Percentiles rank a stretch among this genome's conserved stretches.
phyloP scores from a whole-genome alignment of 1,140 invertebrate genomes.

The Polypedilum vanderplanki region DNA sequence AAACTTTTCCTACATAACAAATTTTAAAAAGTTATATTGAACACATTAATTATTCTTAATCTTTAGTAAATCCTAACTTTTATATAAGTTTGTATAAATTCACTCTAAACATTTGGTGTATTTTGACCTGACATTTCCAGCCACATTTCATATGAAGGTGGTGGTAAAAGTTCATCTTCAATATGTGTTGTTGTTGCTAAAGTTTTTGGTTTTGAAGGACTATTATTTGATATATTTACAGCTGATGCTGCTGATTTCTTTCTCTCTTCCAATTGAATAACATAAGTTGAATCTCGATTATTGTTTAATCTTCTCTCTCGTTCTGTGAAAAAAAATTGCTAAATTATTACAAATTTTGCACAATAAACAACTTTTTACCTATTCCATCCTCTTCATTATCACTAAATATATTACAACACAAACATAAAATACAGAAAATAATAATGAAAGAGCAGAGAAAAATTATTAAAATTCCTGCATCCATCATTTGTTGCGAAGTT shows the following conservation, averaged over 20 bases:
- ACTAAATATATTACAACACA: not conserved
- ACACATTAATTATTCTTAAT: too few species aligned
- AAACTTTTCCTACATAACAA: too few species aligned
- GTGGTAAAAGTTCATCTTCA: not conserved
- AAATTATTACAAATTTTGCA: not conserved
- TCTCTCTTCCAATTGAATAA: not conserved
- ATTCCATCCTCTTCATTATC: not conserved
- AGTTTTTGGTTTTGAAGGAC: not conserved
- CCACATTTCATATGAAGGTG: not conserved
- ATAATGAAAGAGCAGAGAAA: constrained; percentile 1
- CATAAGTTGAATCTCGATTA: not conserved
- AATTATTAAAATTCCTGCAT: not conserved
- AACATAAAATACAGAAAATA: not conserved
- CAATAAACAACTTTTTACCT: not conserved
- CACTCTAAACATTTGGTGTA: not conserved
- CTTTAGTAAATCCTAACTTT: too few species aligned
- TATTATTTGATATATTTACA: not conserved
- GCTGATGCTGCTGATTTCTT: not conserved
- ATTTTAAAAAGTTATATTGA: too few species aligned
- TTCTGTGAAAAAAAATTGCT: not conserved
- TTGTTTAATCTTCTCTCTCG: not conserved
- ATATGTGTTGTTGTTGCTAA: not conserved
- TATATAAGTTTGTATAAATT: not conserved
- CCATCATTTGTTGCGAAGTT: too few species aligned
- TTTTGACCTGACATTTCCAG: not conserved